Base-by-base conservation (phyloP, 2,113 vertebrate genomes). In the Zootoca vivipara region DNA sequence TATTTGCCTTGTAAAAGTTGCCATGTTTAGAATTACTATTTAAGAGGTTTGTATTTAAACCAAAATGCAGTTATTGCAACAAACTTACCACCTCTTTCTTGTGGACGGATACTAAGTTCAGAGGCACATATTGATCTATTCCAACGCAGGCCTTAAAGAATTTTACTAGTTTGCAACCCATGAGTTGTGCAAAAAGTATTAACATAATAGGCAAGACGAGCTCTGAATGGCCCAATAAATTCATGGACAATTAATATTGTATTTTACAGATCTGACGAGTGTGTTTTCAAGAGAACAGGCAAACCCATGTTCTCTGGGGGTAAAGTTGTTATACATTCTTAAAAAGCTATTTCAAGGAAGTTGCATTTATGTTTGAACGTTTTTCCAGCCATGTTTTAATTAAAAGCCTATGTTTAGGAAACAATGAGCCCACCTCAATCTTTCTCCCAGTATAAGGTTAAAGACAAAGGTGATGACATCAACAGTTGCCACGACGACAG, bases 261-360 rank as follows among this genome's bases (percentile, higher is more conserved):
- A 78, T 33, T 78, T 67, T 26, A 86, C 15, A 28, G 40, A 46
- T 52, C 62, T 78, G 62, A 33, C n/a, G 2, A 26, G 26, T 46
- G 40, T 78, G 69, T 33, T 86, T 86, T 86, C 74, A 78, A 78
- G 58, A 85, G 74, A 65, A 85, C 64, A 65, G 73, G 28, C 35
- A 85, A 75, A 62, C n/a, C 85, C 75, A 78, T 78, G 22, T 22
- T 86, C 62, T 69, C 3, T 58, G 40, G 38, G 40, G 38, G n/a
- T 78, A 52, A 78, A 40, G 38, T n/a, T 78, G 28, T 85, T 38
- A 78, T 38, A 30, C 42, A 77, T 15, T 56, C 30, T 35, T 77
- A 24, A 40, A 22, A 22, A 3, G 16, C 5, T 83, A 3, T 20
- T 1, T 86, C 1, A 78, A 35, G 7, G 77, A 38, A 0, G 0